Conservation (phyloP, 2,888 invertebrate genomes). For the Troglohyphantes excavatus region DNA sequence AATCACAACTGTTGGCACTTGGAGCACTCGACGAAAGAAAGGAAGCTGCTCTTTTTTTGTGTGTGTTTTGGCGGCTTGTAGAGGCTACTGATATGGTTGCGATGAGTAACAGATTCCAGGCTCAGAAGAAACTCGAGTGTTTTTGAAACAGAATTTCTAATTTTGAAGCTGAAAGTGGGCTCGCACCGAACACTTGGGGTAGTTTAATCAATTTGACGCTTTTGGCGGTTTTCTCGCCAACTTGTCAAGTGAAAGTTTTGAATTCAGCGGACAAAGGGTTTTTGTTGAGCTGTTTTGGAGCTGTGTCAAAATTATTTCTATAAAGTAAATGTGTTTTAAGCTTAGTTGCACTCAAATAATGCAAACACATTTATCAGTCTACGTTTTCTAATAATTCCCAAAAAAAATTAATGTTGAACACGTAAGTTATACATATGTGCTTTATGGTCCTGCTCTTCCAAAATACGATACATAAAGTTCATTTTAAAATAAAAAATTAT, state of each 20-base stretch:
- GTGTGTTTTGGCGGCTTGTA: neutral
- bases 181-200: neutral
- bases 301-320: too few species aligned
- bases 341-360: too few species aligned
- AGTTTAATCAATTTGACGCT: neutral
- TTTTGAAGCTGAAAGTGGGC: neutral
- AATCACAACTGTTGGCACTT: neutral
- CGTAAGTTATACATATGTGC: too few species aligned
- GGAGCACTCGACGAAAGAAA: neutral
- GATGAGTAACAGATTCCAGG: neutral
- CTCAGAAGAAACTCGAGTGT: neutral
- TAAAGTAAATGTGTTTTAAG: too few species aligned
- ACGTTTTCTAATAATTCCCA: too few species aligned
- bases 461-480: too few species aligned
- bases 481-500: too few species aligned
- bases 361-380: too few species aligned
- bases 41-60: too few species aligned
- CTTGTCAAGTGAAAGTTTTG: neutral
- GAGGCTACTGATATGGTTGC: neutral
- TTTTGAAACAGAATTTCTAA: constrained; percentile 31
- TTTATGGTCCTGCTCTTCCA: too few species aligned
- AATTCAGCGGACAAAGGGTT: neutral
- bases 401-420: too few species aligned
- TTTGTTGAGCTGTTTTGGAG: neutral
- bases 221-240: neutral